Percentiles rank a stretch among this genome's conserved stretches.
phyloP scores from a whole-genome alignment of 2,888 invertebrate genomes.

The Tetanocera ferruginea region DNA sequence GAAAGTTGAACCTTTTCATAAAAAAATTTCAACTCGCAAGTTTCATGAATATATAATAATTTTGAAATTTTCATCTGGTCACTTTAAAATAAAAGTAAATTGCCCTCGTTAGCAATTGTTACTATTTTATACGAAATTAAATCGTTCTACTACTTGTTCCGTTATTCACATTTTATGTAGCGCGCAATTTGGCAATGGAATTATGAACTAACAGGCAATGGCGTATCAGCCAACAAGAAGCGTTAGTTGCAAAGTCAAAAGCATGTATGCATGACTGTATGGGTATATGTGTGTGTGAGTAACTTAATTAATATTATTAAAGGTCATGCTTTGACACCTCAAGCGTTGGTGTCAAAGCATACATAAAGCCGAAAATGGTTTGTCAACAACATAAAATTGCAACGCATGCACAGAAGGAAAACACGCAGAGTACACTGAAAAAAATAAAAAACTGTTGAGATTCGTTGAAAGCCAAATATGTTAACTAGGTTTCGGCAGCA shows the following conservation, averaged over 20 bases:
- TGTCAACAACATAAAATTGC: constrained; percentile 18
- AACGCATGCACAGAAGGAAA: not conserved
- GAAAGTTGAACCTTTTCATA: too few species aligned
- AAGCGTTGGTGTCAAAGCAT: not conserved
- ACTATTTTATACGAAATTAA: not conserved
- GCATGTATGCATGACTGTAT: not conserved
- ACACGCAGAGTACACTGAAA: not conserved
- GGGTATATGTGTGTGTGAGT: not conserved
- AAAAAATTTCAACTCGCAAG: too few species aligned
- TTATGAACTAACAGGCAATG: not conserved
- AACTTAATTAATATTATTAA: constrained; percentile 24
- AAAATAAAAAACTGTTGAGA: too few species aligned
- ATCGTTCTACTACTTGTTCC: not conserved
- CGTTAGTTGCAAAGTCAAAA: not conserved
- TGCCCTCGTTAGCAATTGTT: constrained; percentile 22
- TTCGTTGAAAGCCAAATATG: too few species aligned
- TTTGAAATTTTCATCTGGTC: not conserved
- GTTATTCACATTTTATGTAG: not conserved
- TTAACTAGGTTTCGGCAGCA: too few species aligned
- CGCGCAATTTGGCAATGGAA: constrained; percentile 10
- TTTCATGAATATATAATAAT: too few species aligned
- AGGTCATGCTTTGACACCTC: constrained; percentile 27
- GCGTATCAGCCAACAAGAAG: not conserved
- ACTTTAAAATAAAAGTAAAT: constrained; percentile 1
- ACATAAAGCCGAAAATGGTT: not conserved